phyloP scores from a whole-genome alignment of 2,113 vertebrate genomes.

The Serinus canaria region DNA sequence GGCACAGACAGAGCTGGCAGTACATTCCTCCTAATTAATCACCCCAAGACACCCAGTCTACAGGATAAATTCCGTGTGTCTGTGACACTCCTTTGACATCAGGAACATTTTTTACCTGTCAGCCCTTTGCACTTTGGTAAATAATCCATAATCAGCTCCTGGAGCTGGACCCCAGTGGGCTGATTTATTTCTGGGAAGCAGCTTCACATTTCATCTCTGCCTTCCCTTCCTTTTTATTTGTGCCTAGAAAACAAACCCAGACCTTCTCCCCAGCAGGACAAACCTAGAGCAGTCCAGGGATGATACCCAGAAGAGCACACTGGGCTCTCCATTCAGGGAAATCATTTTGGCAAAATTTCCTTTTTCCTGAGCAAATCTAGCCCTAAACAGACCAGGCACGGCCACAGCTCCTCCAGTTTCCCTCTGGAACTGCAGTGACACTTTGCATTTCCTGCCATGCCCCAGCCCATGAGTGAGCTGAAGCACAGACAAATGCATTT shows the following conservation, averaged over 20 bases:
- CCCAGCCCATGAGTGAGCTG: not conserved
- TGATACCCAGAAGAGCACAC: not conserved
- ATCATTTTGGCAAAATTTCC: not conserved
- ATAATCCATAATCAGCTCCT: not conserved
- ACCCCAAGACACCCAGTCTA: not conserved
- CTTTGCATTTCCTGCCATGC: not conserved
- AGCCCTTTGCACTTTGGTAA: constrained; percentile 1
- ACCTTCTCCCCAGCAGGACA: not conserved
- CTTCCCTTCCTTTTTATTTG: not conserved
- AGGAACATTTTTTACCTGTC: not conserved
- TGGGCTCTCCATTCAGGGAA: not conserved
- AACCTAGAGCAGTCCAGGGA: not conserved
- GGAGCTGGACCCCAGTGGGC: not conserved
- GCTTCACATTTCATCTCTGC: not conserved
- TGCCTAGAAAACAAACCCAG: not conserved
- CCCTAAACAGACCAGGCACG: not conserved
- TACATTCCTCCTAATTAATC: not conserved
- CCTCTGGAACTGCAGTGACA: not conserved
- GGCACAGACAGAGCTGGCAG: not conserved
- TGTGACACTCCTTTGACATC: not conserved
- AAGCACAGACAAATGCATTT: not conserved
- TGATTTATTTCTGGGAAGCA: constrained; percentile 4
- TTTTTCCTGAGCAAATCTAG: not conserved
- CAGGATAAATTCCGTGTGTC: not conserved
- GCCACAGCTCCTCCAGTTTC: not conserved